Conservation (phyloP, 2,113 vertebrate species). For the Dicerorhinus sumatrensis region DNA sequence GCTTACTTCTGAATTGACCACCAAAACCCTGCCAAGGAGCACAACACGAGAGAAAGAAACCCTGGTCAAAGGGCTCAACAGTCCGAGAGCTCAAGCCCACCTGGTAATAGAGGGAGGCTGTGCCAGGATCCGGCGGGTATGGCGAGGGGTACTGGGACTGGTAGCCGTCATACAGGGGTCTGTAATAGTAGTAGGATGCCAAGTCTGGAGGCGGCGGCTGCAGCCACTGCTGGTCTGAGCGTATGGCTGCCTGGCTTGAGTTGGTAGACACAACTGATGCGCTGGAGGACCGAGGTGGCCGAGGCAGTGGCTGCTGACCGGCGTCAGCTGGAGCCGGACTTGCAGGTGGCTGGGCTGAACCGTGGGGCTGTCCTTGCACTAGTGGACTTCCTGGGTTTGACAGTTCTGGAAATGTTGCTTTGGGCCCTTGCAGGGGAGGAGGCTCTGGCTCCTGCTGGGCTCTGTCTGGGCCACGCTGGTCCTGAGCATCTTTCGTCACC, state of each 20-base stretch:
- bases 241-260: constrained; percentile 33
- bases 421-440: constrained; percentile 51
- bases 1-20: neutral
- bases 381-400: constrained; percentile 75
- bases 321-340: neutral
- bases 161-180: constrained; percentile 89
- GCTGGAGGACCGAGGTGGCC: constrained; percentile 52
- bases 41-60: neutral
- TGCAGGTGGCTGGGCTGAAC: constrained; percentile 48
- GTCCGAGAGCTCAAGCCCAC: constrained; percentile 79
- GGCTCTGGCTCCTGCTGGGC: constrained; percentile 74
- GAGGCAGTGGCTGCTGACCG: constrained; percentile 13
- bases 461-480: constrained; percentile 79
- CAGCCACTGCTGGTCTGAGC: constrained; percentile 88
- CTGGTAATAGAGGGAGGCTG: constrained; percentile 92
- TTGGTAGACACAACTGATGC: constrained; percentile 53
- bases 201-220: constrained; percentile 87
- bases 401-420: neutral
- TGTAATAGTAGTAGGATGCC: constrained; percentile 84
- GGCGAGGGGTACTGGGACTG: constrained; percentile 86
- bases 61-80: accelerated
- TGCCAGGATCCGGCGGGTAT: constrained; percentile 90
- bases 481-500: constrained; percentile 93
- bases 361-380: constrained; percentile 51
- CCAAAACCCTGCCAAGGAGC: neutral